These are phyloP conservation scores for Entelurus aequoreus DNA, from an alignment of 2,113 vertebrate species.

Conservation along the genomic window DNA sequence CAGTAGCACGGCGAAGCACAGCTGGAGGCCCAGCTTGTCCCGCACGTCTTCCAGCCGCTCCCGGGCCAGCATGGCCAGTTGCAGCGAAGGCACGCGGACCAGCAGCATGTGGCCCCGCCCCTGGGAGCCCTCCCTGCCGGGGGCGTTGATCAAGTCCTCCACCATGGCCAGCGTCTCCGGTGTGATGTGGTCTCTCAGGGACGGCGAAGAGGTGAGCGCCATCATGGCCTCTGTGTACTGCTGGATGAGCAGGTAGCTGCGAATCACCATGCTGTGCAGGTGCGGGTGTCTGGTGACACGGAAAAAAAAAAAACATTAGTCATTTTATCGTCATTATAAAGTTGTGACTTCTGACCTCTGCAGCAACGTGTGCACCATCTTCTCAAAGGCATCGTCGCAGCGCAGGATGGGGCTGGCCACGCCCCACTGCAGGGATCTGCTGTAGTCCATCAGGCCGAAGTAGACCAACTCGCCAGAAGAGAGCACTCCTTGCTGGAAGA, in stretches of 20 bases:
- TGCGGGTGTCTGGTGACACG: conserved; percentile 80
- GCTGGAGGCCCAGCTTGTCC: conserved; percentile 88
- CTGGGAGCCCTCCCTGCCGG: conserved; percentile 74
- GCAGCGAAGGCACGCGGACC: conserved; percentile 90
- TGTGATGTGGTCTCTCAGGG: conserved; percentile 90
- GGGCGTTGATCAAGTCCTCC: conserved; percentile 88
- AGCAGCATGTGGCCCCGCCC: conserved; percentile 93
- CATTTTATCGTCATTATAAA: neutral
- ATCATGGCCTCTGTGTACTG: conserved; percentile 97
- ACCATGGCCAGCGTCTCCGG: conserved; percentile 93
- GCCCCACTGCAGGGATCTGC: conserved; percentile 92
- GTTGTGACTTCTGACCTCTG: conserved; percentile 77
- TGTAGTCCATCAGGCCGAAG: conserved; percentile 93
- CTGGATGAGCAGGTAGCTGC: conserved; percentile 97
- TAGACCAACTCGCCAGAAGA: conserved; percentile 79
- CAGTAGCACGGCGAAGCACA: conserved; percentile 91
- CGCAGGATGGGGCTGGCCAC: conserved; percentile 91
- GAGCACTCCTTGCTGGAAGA: conserved; percentile 75
- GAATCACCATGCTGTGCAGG: conserved; percentile 96
- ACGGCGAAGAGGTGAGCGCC: conserved; percentile 86
- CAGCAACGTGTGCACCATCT: conserved; percentile 90
- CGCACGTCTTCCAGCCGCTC: conserved; percentile 90
- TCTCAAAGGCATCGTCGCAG: conserved; percentile 95
- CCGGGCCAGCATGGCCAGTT: conserved; percentile 92
- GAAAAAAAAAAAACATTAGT: neutral